Base-by-base conservation (phyloP, 1,140 invertebrate genomes). In the Maconellicoccus hirsutus region DNA sequence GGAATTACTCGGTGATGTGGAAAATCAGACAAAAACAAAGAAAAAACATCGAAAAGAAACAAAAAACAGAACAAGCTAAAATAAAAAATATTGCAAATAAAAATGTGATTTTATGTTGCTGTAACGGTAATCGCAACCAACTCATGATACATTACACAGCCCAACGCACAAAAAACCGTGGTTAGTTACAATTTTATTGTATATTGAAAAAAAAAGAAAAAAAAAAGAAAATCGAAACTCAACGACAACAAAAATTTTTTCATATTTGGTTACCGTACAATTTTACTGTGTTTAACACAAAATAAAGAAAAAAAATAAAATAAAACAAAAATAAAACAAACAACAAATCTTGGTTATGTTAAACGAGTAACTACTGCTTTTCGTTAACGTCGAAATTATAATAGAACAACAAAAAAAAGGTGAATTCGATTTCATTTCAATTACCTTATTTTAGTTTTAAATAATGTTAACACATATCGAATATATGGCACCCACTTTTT, bases 51-150 rank as follows among this genome's bases (percentile, higher is more conserved):
- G 21, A 59, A 4, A 26, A 66, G 10, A 66, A 66, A 23, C 10
- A 23, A 66, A 66, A 66, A 26, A 10, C 10, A 66, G 25, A 59
- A 16, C 1, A 23, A 26, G 21, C 59, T 61, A 66, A 66, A 66
- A 66, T 2, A 16, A 26, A 66, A 23, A 10, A 66, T 66, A 66
- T 66, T 66, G 61, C 61, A 66, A 66, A 66, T 16, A 66, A 66
- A 66, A 25, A 66, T 66, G 61, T 66, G 61, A 66, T 66, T 66
- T 66, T 25, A 66, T 26, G 61, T 66, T 66, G 61, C 61, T 66
- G 61, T 66, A 66, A 23, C 4, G 61, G 61, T 66, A 66, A 66
- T 66, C 61, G 61, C 61, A 66, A 66, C 61, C 21, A 66, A 66
- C 21, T 10, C 25, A 66, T 26, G 25, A 66, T 66, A 66, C 61